These are phyloP conservation scores for Hipposideros larvatus DNA, from an alignment of 2,797 vertebrate species.

Conservation along the genomic window DNA sequence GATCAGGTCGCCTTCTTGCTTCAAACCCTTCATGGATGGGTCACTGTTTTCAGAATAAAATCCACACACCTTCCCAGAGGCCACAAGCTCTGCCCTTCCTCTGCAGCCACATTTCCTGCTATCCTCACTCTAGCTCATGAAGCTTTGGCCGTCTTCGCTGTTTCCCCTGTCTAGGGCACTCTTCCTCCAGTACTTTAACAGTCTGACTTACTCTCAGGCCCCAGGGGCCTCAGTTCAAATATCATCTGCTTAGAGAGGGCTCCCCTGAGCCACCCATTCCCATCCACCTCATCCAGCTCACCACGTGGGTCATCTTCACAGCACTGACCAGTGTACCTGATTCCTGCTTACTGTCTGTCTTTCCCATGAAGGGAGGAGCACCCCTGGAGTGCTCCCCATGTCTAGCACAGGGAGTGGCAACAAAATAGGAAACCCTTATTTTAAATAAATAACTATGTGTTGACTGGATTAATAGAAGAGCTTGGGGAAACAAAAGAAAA, in stretches of 20 bases:
- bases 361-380: not conserved
- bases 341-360: not conserved
- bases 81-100: not conserved
- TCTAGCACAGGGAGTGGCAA: not conserved
- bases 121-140: not conserved
- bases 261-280: not conserved
- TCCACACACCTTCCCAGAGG: not conserved
- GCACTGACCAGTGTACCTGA: not conserved
- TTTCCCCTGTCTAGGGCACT: not conserved
- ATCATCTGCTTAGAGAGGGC: not conserved
- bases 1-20: not conserved
- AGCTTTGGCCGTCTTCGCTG: not conserved
- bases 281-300: not conserved
- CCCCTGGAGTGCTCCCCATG: not conserved
- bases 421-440: not conserved
- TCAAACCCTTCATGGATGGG: not conserved
- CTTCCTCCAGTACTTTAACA: not conserved
- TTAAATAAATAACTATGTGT: not conserved
- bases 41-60: not conserved
- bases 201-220: not conserved
- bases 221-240: not conserved
- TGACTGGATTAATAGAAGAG: not conserved
- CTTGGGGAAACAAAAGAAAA: not conserved
- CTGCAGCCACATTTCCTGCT: not conserved
- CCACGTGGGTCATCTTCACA: not conserved